phyloP scores from a whole-genome alignment of 35 echinoderm and acorn worm genomes.

The Strongylocentrotus purpuratus region DNA sequence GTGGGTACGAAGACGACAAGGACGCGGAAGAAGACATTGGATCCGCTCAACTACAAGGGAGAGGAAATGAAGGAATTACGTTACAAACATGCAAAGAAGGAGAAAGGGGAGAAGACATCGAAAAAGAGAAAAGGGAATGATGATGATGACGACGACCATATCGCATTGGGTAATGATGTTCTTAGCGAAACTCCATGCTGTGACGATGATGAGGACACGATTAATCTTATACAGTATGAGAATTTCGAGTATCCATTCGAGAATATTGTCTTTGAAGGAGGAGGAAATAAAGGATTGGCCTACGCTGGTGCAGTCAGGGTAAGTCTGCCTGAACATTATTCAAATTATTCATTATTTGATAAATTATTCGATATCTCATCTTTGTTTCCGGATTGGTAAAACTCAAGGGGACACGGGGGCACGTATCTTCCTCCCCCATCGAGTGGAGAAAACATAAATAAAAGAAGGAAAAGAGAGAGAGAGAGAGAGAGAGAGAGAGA shows the following conservation, averaged over 20 bases:
- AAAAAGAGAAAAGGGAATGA: neutral
- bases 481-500: too few relatives aligned
- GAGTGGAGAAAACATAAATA: too few relatives aligned
- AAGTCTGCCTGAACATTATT: conserved; percentile 30
- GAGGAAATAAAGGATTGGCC: conserved; percentile 83
- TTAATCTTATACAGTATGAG: conserved; percentile 60
- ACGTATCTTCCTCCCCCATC: too few relatives aligned
- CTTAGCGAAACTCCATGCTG: neutral
- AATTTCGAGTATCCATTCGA: conserved; percentile 93
- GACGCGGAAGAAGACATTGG: conserved; percentile 9
- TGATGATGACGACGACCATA: neutral
- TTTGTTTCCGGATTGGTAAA: too few relatives aligned
- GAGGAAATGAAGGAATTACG: neutral
- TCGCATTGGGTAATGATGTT: too few relatives aligned
- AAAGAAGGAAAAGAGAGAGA: too few relatives aligned
- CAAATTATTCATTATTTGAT: neutral
- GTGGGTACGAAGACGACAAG: neutral
- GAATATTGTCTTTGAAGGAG: conserved; percentile 97
- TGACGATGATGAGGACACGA: conserved; percentile 57
- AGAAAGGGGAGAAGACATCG: neutral
- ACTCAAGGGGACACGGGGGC: too few relatives aligned
- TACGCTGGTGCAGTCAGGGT: conserved; percentile 85
- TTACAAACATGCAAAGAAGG: neutral
- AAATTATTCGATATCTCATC: neutral
- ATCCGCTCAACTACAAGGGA: neutral